phyloP scores from a whole-genome alignment of 1,140 invertebrate genomes.

The Andricus grossulariae region DNA sequence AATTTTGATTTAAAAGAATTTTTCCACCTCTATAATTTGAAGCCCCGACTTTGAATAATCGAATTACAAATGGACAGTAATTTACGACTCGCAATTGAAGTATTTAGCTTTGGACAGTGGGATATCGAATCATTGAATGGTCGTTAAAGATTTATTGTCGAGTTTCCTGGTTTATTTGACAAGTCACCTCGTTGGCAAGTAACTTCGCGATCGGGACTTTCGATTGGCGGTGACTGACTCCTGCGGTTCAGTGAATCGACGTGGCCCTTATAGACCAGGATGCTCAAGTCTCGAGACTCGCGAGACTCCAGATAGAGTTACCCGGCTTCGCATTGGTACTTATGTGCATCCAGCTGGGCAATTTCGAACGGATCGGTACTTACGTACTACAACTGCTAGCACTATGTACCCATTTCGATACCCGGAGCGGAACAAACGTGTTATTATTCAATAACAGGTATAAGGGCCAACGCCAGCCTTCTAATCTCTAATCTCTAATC shows the following conservation, averaged over 20 bases:
- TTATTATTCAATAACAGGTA: slow-evolving; percentile 62
- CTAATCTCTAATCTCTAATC: slow-evolving; percentile 45
- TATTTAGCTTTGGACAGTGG: not conserved
- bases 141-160: slow-evolving; percentile 22
- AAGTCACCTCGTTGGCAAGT: slow-evolving; percentile 23
- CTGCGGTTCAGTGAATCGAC: slow-evolving; percentile 25
- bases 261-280: slow-evolving; percentile 20
- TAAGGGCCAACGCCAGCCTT: slow-evolving; percentile 35
- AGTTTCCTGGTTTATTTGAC: slow-evolving; percentile 31
- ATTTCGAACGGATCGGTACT: slow-evolving; percentile 21
- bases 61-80: slow-evolving; percentile 22
- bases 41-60: not conserved
- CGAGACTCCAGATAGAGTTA: slow-evolving; percentile 8
- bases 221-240: slow-evolving; percentile 26
- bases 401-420: slow-evolving; percentile 20
- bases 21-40: not conserved
- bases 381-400: slow-evolving; percentile 9
- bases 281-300: slow-evolving; percentile 3
- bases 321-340: not conserved
- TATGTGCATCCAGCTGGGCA: slow-evolving; percentile 17
- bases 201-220: slow-evolving; percentile 2
- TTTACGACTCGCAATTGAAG: slow-evolving; percentile 7
- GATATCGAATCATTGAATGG: slow-evolving; percentile 7
- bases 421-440: slow-evolving; percentile 34
- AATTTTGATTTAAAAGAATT: slow-evolving; percentile 35